phyloP scores from a whole-genome alignment of 1,140 invertebrate genomes.

The Papilio helenus region DNA sequence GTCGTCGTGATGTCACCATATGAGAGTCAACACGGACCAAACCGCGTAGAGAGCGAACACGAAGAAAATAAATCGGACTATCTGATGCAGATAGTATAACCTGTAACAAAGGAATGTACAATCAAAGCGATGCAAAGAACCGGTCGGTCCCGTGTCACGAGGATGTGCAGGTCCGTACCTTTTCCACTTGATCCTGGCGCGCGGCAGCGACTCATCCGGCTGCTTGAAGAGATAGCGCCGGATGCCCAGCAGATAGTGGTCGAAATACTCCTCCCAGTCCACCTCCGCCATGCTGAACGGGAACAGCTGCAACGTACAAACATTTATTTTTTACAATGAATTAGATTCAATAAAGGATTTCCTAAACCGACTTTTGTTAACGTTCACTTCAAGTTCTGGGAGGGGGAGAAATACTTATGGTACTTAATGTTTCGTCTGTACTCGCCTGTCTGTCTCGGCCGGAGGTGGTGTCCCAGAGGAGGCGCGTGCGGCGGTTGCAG shows the following conservation, averaged over 20 bases:
- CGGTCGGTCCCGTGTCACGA: neutral
- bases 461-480: constrained; percentile 61
- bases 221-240: constrained; percentile 89
- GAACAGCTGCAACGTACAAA: constrained; percentile 79
- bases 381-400: too few species aligned
- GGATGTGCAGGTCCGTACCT: constrained; percentile 74
- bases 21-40: constrained; percentile 58
- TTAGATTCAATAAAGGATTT: too few species aligned
- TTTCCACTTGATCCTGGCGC: constrained; percentile 84
- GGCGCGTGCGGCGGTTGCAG: constrained; percentile 84
- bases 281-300: constrained; percentile 87
- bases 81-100: constrained; percentile 81
- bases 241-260: constrained; percentile 83
- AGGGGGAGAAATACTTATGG: too few species aligned
- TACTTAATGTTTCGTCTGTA: too few species aligned
- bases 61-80: constrained; percentile 67
- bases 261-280: constrained; percentile 85
- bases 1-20: constrained; percentile 43
- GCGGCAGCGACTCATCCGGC: constrained; percentile 85
- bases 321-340: too few species aligned
- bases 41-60: constrained; percentile 55
- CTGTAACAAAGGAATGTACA: constrained; percentile 68
- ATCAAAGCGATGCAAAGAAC: constrained; percentile 6
- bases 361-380: too few species aligned
- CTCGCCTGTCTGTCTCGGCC: constrained; percentile 57